A percentile compares a stretch with the other conserved stretches of the same genome.
These are phyloP conservation scores for Caenorhabditis angaria DNA, from an alignment of 2,888 invertebrate genomes.

Conservation along the genomic window DNA sequence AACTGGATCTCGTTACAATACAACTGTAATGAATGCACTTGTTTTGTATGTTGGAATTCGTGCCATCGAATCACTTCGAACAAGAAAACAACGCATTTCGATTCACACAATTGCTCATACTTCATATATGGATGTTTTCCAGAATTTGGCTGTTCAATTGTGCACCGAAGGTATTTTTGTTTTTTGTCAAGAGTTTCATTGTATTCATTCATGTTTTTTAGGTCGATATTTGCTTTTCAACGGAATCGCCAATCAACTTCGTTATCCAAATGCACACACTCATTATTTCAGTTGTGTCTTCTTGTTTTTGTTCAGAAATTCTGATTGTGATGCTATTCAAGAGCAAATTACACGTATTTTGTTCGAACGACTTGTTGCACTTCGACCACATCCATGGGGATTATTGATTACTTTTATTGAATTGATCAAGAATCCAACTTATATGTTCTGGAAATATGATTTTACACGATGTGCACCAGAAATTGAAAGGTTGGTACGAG, in stretches of 20 bases:
- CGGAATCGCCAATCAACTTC: constrained; percentile 96
- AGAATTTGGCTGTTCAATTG: constrained; percentile 95
- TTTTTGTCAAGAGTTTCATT: neutral
- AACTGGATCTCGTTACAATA: constrained; percentile 91
- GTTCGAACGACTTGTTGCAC: constrained; percentile 94
- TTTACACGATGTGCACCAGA: constrained; percentile 99
- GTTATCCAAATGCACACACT: constrained; percentile 99
- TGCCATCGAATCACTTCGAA: constrained; percentile 89
- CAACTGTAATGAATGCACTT: constrained; percentile 93
- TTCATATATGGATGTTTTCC: constrained; percentile 99
- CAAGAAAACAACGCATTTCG: constrained; percentile 89
- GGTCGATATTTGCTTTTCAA: constrained; percentile 93
- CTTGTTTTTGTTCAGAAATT: constrained; percentile 89
- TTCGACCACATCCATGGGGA: constrained; percentile 99
- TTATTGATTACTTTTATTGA: constrained; percentile 97
- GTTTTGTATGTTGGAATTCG: constrained; percentile 89
- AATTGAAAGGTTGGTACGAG: constrained; percentile 83
- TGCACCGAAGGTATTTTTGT: constrained; percentile 88
- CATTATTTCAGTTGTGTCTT: constrained; percentile 99
- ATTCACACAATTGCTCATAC: constrained; percentile 98
- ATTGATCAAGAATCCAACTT: constrained; percentile 95
- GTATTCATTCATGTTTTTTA: constrained; percentile 58
- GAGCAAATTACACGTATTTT: constrained; percentile 78
- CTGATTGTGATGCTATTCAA: constrained; percentile 92
- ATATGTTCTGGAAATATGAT: constrained; percentile 98